Conservation (phyloP, 2,888 invertebrate genomes). For the Euspilapteryx auroguttella region DNA sequence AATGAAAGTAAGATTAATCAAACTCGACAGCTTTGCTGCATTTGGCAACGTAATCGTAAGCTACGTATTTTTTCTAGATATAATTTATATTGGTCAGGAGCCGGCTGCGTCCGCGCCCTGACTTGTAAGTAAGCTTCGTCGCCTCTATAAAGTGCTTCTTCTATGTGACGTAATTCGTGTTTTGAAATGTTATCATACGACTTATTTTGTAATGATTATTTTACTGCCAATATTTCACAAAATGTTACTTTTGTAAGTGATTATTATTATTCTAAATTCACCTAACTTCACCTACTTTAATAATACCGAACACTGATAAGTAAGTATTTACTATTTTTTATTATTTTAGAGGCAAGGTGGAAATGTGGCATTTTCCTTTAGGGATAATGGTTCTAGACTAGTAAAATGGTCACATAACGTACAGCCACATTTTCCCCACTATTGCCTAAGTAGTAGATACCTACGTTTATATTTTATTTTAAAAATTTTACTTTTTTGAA, state of each 20-base stretch:
- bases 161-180: constrained; percentile 23
- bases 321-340: no score
- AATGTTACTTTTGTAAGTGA: constrained; percentile 36
- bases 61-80: constrained; percentile 41
- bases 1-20: constrained; percentile 17
- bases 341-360: no score
- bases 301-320: not conserved
- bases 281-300: not conserved
- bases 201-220: constrained; percentile 28
- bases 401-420: no score
- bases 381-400: no score
- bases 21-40: constrained; percentile 23
- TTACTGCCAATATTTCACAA: constrained; percentile 54
- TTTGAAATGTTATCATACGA: constrained; percentile 15
- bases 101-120: not conserved
- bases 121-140: constrained; percentile 48
- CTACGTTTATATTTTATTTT: constrained; percentile 57
- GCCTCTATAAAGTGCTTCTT: constrained; percentile 52
- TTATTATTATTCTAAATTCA: constrained; percentile 12
- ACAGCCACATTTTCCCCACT: constrained; percentile 27
- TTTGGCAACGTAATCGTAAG: constrained; percentile 19
- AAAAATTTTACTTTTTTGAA: constrained; percentile 58
- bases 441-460: constrained; percentile 31
- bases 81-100: constrained; percentile 28
- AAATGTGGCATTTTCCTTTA: no score